Evolutionary conservation across 2,888 invertebrate species (phyloP), one percentile per base, ranked within the genome.

Genomic region (Arge pagana): DNA sequence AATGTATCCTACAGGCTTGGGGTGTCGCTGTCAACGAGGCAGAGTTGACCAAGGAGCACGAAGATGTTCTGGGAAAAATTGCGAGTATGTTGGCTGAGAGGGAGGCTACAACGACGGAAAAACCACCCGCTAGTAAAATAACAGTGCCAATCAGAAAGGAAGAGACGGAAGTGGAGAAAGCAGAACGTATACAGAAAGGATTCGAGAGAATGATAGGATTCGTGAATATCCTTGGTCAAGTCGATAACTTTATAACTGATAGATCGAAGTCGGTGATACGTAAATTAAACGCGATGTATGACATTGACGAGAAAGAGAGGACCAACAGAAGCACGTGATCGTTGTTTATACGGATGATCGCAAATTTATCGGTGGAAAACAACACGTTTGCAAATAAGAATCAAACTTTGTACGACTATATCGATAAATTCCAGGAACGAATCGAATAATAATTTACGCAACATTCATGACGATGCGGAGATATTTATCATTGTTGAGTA

Each of bases 201-300:
- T 80, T 81, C 52, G 80, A 80, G 52, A 77, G 71, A 60, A 74
- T 81, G 68, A 76, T 81, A 45, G 77, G 79, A 57, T 65, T 81
- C 31, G 77, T 81, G 2, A 79, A 77, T 54, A 75, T 82, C 49
- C 66, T 81, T 48, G 80, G 80, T 3, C 79, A 81, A 63, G 73
- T 82, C 24, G 81, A 82, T 59, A 72, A 76, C 21, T 81, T 79
- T 59, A 61, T 81, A 36, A 76, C 78, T 1, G 80, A 80, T 49
- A 66, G 77, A 52, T 75, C 79, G 4, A 77, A 71, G 55, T 65
- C 64, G 10, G 57, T 80, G 11, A 68, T 81, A 28, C 73, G 72
- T 57, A 80, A 78, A 65, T 64, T 81, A 49, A 75, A 80, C 10
- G 63, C 76, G 8, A 63, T 79, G 16, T 78, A 77, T 6, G 78